Evolutionary conservation across 2,888 invertebrate genomes (phyloP), one percentile per base, ranked within the genome.

Genomic region (Drosophila recens): DNA sequence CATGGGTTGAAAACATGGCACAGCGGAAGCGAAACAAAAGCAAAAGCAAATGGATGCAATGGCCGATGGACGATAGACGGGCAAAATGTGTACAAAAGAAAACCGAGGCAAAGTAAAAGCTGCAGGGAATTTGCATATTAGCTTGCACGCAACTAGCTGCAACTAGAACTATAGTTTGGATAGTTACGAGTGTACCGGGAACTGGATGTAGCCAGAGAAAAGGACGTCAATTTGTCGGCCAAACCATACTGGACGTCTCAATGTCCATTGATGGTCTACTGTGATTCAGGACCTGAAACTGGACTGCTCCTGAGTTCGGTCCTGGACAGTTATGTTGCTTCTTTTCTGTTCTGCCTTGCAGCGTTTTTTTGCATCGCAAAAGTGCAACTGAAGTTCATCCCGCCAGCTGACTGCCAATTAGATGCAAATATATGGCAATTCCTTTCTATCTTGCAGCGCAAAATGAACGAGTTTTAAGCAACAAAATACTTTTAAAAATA

Each of bases 121-220:
- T 87, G 68, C 73, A 81, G 87, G 80, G 76, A 79, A 87, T 87
- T 87, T 87, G 85, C 89, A 89, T 87, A 87, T 84, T 87, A 80
- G 84, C 82, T 72, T 15, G 80, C 80, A 79, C 80, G 74, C 75
- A 69, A 61, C 49, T 65, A 61, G 57, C 38, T 62, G 59, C 15
- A 59, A 66, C 68, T 54, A 56, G 40, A 70, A 67, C 36, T 62
- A 54, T 33, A 36, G 65, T 36, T 48, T 20, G 46, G 17, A 27
- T n/a, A 38, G 34, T 11, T n/a, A 34, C 45, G 15, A 56, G 11
- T 40, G 40, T 23, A 11, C 40, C 23, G 46, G 9, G n/a, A 42
- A 30, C 17, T 34, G 17, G 51, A 27, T 4, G 43, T 8, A 11
- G 40, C 15, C 9, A 48, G 15, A 23, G 43, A 42, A 53, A 42